Evolutionary conservation across 2,113 vertebrate species (phyloP), one percentile per base, ranked within the genome.

Genomic region (Stigmatopora nigra): DNA sequence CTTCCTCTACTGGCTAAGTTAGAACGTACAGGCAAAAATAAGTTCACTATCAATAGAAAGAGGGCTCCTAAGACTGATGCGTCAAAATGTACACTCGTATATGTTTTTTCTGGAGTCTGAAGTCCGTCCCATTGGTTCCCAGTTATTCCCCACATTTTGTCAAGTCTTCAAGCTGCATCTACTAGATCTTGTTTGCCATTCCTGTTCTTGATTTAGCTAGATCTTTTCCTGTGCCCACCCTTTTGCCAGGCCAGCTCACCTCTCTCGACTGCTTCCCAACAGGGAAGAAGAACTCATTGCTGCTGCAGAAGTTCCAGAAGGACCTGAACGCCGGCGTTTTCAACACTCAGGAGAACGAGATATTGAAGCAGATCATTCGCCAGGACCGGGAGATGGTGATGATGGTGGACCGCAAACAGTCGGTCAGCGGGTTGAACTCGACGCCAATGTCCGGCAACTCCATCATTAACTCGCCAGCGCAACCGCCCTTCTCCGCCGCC

Each of bases 271-370:
- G 73, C 81, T 14, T 45, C 74, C 66, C 80, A 73, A 82, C 89
- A 99, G 96, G 95, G 82, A 99, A 98, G 93, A 99, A 98, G 89
- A 98, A 98, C 83, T 98, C 94, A 0, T 92, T 99, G 82, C 91
- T 99, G 71, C 92, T 98, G 78, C 96, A 99, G 84, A 97, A 98
- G 84, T 98, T 99, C 84, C 96, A 98, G 91, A 98, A 97, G 89
- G 96, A 99, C 71, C 92, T 99, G 87, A 98, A 99, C 82, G 95
- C 95, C 1, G 95, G 95, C 46, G 93, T 99, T 61, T 99, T 99
- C 93, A 98, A 98, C 90, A 97, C 96, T 4, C 95, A 99, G 88
- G 96, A 99, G 90, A 98, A 96, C 13, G 96, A 99, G 90, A 93
- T 98, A 76, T 87, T 99, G 91, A 99, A 98, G 90, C 95, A 99